Conservation (phyloP, 2,797 vertebrate genomes). For the Falco biarmicus region DNA sequence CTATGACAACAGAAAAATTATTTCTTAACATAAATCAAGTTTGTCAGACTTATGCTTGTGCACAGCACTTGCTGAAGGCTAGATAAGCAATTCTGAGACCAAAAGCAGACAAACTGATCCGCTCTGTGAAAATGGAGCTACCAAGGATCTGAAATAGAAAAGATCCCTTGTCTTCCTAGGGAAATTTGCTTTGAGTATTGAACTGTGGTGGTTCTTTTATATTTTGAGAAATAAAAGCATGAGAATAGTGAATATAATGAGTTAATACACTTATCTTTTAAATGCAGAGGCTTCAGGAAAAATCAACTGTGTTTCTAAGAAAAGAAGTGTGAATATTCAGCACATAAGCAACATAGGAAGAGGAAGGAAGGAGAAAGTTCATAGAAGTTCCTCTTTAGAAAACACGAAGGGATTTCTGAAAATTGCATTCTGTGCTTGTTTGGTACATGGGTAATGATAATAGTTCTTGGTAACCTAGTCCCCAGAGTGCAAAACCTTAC, state of each 20-base stretch:
- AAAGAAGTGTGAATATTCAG: background rate
- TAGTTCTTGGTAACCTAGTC: background rate
- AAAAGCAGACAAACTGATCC: background rate
- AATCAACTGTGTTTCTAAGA: background rate
- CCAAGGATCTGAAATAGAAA: background rate
- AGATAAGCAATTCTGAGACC: constrained; percentile 22
- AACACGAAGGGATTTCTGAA: background rate
- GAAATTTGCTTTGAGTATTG: background rate
- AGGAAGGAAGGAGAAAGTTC: background rate
- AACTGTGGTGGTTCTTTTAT: background rate
- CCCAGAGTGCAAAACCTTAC: background rate
- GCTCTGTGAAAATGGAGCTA: background rate
- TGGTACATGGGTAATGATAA: background rate
- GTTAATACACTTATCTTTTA: background rate
- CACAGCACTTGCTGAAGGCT: constrained; percentile 35
- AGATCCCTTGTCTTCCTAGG: background rate
- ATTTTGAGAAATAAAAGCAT: background rate
- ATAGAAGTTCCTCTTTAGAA: background rate
- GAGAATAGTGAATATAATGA: background rate
- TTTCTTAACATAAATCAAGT: constrained; percentile 62
- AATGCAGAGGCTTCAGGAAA: background rate
- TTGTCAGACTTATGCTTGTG: constrained; percentile 56
- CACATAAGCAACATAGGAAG: background rate
- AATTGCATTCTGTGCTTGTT: background rate
- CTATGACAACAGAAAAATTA: constrained; percentile 66